Evolutionary conservation across 2,797 vertebrate species (phyloP).

Genomic region (Xiphorhynchus erythropygius): DNA sequence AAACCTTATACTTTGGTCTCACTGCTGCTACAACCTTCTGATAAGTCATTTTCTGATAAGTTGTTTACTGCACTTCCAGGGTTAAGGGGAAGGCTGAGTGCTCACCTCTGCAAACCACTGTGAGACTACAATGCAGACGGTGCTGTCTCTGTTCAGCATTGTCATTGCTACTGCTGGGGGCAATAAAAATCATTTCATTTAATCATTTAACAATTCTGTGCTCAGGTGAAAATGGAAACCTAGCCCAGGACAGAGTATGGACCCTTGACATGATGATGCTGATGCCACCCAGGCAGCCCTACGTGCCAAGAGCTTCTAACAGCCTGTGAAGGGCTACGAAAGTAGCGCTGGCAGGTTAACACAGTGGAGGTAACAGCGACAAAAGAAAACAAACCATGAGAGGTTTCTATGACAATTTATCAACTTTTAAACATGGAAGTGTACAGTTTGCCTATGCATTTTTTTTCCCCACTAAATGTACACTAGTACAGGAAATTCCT

Average conservation of each 20-base stretch:
- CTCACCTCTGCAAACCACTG: background rate
- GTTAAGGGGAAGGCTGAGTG: background rate
- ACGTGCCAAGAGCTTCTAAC: background rate
- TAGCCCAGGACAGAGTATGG: background rate
- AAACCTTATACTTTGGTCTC: background rate
- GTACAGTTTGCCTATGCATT: background rate
- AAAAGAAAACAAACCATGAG: background rate
- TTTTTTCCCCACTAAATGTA: background rate
- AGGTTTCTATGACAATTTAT: background rate
- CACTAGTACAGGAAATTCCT: background rate
- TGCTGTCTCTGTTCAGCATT: background rate
- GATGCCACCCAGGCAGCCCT: background rate
- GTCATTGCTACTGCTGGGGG: background rate
- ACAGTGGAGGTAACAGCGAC: fast-evolving
- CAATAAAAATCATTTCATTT: background rate
- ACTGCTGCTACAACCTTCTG: background rate
- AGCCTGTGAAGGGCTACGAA: background rate
- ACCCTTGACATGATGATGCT: fast-evolving
- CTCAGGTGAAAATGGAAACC: background rate
- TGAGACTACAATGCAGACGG: background rate
- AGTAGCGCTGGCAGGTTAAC: background rate
- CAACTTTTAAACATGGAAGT: background rate
- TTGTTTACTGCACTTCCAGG: background rate
- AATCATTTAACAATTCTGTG: background rate
- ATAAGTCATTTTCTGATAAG: background rate